Percentiles rank a stretch among this genome's conserved stretches.
Evolutionary conservation across 2,888 invertebrate species (phyloP).

Genomic region (Trisateles emortualis): DNA sequence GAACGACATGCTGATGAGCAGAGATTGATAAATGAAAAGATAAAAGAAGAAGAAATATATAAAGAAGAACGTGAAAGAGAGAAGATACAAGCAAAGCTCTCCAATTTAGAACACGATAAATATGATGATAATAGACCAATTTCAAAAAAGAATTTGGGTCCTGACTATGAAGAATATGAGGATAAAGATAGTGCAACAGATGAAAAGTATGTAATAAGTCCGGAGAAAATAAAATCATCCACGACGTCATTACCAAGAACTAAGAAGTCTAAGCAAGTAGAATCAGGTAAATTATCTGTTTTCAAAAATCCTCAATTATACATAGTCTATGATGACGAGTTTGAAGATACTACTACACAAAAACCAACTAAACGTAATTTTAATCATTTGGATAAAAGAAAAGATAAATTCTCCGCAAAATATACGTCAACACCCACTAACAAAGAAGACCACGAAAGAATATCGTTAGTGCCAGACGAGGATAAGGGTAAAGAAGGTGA

Average conservation of each 20-base stretch:
- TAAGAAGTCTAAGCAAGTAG: conserved; percentile 36
- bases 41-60: conserved; percentile 74
- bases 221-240: conserved; percentile 35
- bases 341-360: conserved; percentile 45
- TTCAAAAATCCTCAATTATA: conserved; percentile 74
- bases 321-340: conserved; percentile 63
- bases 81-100: conserved; percentile 39
- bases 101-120: conserved; percentile 52
- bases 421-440: conserved; percentile 34
- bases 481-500: conserved; percentile 60
- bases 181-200: conserved; percentile 51
- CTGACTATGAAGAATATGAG: conserved; percentile 73
- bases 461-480: conserved; percentile 70
- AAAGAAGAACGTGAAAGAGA: conserved; percentile 69
- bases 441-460: conserved; percentile 58
- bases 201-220: conserved; percentile 65
- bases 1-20: conserved; percentile 74
- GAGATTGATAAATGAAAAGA: conserved; percentile 67
- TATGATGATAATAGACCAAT: conserved; percentile 45
- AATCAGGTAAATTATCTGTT: conserved; percentile 68
- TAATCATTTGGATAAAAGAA: background rate
- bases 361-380: background rate
- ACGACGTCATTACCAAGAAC: conserved; percentile 42
- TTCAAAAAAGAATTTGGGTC: conserved; percentile 14
- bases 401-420: conserved; percentile 54